These are phyloP conservation scores for Trichoplusia ni DNA, from an alignment of 1,140 invertebrate species.

Conservation along the genomic window DNA sequence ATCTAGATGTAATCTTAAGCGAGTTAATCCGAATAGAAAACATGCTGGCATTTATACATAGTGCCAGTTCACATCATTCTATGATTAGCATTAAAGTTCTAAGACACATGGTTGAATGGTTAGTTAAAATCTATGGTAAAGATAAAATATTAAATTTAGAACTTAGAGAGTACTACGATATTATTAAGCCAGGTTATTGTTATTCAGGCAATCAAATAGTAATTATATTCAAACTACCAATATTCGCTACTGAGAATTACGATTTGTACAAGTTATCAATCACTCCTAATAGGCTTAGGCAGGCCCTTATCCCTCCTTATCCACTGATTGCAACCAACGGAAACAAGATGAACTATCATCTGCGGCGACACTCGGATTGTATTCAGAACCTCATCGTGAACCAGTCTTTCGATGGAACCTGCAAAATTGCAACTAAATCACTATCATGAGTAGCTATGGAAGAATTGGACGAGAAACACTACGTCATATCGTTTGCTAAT, in stretches of 20 bases:
- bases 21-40: constrained; percentile 25
- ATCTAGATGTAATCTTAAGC: constrained; percentile 11
- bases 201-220: constrained; percentile 7
- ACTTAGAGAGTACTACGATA: constrained; percentile 5
- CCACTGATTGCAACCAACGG: constrained; percentile 40
- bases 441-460: constrained; percentile 9
- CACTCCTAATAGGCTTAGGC: constrained; percentile 31
- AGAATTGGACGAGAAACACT: constrained; percentile 26
- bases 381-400: constrained; percentile 14
- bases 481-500: constrained; percentile 21
- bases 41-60: constrained; percentile 26
- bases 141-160: constrained; percentile 9
- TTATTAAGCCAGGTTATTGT: constrained; percentile 22
- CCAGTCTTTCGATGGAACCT: not conserved
- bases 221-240: constrained; percentile 24
- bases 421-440: not conserved
- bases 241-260: not conserved
- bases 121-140: not conserved
- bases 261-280: constrained; percentile 33
- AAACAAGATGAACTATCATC: not conserved
- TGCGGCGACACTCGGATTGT: constrained; percentile 2
- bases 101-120: constrained; percentile 10
- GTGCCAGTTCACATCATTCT: constrained; percentile 20
- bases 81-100: constrained; percentile 3
- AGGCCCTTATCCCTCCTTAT: constrained; percentile 40